Conservation (phyloP, 2,113 vertebrate genomes). For the Chionis minor region DNA sequence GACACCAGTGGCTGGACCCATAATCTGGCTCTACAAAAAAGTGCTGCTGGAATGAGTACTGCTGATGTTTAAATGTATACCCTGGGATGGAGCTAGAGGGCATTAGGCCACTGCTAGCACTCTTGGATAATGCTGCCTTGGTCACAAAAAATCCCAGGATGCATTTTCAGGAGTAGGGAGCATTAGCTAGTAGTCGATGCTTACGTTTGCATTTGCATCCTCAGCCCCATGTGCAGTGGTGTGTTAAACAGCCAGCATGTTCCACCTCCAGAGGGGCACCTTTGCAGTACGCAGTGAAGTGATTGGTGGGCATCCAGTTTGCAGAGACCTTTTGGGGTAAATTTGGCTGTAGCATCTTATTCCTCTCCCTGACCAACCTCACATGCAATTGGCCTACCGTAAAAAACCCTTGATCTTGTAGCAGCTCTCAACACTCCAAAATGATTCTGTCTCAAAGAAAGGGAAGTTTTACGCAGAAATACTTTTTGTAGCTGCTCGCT, state of each 20-base stretch:
- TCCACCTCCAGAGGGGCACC: not conserved
- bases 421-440: not conserved
- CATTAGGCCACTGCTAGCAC: not conserved
- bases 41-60: not conserved
- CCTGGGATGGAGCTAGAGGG: constrained; percentile 35
- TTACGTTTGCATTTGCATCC: rapidly evolving
- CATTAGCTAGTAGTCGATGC: not conserved
- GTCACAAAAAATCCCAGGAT: not conserved
- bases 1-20: rapidly evolving
- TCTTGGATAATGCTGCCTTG: not conserved
- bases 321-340: not conserved
- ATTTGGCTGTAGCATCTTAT: not conserved
- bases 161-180: not conserved
- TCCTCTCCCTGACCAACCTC: not conserved
- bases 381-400: not conserved
- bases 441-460: not conserved
- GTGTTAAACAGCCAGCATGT: not conserved
- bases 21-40: not conserved
- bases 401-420: not conserved
- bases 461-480: not conserved
- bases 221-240: rapidly evolving
- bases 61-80: not conserved
- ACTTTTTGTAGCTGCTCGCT: not conserved
- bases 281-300: not conserved
- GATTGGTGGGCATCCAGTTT: not conserved